Evolutionary conservation across 2,888 invertebrate species (phyloP).

Genomic region (Orthonevra nobilis): DNA sequence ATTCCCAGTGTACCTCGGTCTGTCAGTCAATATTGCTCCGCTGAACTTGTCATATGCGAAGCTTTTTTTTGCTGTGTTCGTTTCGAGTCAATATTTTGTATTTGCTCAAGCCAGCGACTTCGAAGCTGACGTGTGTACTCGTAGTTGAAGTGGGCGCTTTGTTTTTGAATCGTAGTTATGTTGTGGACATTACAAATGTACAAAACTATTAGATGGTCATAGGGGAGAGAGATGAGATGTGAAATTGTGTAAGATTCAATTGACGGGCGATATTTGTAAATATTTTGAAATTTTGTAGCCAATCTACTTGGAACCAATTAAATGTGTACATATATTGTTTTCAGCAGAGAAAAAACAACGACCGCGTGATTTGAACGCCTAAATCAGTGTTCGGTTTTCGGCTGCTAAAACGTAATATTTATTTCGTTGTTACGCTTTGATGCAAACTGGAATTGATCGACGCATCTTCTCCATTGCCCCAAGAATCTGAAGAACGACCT

Average conservation of each 20-base stretch:
- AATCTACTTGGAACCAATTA: no score
- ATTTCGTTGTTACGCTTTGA: no score
- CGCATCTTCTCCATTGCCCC: no score
- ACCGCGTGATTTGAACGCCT: no score
- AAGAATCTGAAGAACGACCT: no score
- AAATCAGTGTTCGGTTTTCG: no score
- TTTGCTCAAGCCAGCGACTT: slow-evolving; percentile 30
- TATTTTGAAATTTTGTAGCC: slow-evolving; percentile 23
- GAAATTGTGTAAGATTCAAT: slow-evolving; percentile 38
- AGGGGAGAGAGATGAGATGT: not conserved
- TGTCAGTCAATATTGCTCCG: slow-evolving; percentile 26
- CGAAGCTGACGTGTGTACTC: slow-evolving; percentile 1
- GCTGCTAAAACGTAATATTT: no score
- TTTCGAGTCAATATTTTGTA: slow-evolving; percentile 43
- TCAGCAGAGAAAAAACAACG: no score
- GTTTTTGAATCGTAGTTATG: not conserved
- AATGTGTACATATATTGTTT: no score
- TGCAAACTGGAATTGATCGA: no score
- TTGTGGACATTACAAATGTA: slow-evolving; percentile 13
- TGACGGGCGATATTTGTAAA: slow-evolving; percentile 32
- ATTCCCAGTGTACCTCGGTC: not conserved
- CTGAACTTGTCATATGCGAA: not conserved
- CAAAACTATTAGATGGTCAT: not conserved
- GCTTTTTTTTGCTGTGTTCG: not conserved
- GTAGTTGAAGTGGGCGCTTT: slow-evolving; percentile 33